phyloP scores from a whole-genome alignment of 2,113 vertebrate species.

The Hippopotamus amphibius region DNA sequence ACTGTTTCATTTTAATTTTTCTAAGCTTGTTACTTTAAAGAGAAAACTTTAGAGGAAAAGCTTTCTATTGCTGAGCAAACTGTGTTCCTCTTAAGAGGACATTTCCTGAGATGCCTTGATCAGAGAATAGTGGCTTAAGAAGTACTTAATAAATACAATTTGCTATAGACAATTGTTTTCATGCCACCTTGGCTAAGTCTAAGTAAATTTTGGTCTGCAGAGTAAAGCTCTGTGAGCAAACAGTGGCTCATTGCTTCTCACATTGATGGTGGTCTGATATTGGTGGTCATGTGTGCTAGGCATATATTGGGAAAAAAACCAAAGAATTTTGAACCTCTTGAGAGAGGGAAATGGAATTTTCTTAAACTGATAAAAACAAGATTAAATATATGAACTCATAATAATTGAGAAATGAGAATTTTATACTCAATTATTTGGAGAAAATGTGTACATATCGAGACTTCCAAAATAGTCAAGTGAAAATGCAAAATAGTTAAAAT shows the following conservation, averaged over 20 bases:
- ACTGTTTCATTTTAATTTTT: not conserved
- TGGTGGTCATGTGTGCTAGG: not conserved
- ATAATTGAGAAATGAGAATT: not conserved
- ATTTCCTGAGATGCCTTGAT: not conserved
- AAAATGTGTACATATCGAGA: not conserved
- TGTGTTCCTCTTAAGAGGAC: not conserved
- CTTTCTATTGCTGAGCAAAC: not conserved
- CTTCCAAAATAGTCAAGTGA: not conserved
- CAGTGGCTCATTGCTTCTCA: slow-evolving; percentile 4
- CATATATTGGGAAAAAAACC: not conserved
- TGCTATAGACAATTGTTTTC: slow-evolving; percentile 3
- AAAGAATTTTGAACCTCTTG: slow-evolving; percentile 1
- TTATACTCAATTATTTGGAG: not conserved
- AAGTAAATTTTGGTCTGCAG: not conserved
- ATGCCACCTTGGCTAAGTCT: not conserved
- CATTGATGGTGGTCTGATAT: not conserved
- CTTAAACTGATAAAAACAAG: slow-evolving; percentile 19
- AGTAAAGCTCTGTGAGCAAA: not conserved
- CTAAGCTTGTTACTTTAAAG: not conserved
- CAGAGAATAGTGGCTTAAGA: not conserved
- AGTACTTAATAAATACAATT: slow-evolving; percentile 1
- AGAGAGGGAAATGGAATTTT: slow-evolving; percentile 47
- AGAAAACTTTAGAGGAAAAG: not conserved
- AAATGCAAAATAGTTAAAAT: slow-evolving; percentile 9
- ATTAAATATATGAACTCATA: slow-evolving; percentile 16